phyloP scores from a whole-genome alignment of 2,113 vertebrate genomes.

The Muntiacus muntjak region DNA sequence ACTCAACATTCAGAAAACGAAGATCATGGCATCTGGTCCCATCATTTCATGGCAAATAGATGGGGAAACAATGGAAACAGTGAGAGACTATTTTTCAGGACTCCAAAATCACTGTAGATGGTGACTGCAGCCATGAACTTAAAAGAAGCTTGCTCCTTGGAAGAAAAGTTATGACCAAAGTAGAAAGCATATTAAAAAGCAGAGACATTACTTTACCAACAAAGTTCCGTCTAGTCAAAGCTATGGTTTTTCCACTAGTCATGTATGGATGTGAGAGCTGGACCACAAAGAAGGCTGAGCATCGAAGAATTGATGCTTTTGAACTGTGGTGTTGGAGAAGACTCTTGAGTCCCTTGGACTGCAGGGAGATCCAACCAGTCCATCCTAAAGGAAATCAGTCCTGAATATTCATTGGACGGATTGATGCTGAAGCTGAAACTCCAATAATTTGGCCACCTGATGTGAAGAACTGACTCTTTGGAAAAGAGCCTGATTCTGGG shows the following conservation, averaged over 20 bases:
- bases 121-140: background rate
- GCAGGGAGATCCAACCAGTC: background rate
- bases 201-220: background rate
- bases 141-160: background rate
- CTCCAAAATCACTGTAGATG: background rate
- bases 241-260: background rate
- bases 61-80: background rate
- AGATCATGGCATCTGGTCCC: background rate
- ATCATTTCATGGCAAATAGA: background rate
- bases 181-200: background rate
- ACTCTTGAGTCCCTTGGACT: background rate
- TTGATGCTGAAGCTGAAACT: background rate
- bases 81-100: background rate
- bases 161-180: background rate
- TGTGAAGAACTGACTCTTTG: rapidly evolving
- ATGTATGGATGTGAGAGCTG: background rate
- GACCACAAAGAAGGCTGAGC: background rate
- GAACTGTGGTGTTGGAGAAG: background rate
- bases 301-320: background rate
- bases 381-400: background rate
- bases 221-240: background rate
- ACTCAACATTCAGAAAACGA: background rate
- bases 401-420: background rate
- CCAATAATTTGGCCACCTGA: background rate
- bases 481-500: background rate